These are phyloP conservation scores for Oceanodroma leucorhoa DNA, from an alignment of 2,797 vertebrate genomes.

Conservation along the genomic window DNA sequence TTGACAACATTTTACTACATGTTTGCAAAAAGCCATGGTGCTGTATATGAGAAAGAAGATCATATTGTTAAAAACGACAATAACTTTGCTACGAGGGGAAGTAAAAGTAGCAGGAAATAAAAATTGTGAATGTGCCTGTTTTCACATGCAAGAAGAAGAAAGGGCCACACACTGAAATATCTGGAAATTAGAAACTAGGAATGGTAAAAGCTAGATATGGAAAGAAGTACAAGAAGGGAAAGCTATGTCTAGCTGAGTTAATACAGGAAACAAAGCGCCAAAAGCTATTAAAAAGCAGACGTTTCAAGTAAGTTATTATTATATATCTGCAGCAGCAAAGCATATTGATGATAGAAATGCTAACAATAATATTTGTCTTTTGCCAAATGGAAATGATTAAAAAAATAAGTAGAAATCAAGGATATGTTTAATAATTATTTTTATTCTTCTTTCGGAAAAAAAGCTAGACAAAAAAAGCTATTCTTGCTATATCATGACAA, in stretches of 20 bases:
- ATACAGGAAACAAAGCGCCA: neutral
- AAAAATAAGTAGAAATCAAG: neutral
- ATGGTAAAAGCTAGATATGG: neutral
- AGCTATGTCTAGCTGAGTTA: neutral
- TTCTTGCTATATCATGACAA: neutral
- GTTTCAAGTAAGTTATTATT: constrained; percentile 1
- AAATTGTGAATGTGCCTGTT: neutral
- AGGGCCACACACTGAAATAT: neutral
- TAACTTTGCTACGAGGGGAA: neutral
- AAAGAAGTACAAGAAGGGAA: neutral
- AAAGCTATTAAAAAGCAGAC: neutral
- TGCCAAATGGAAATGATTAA: neutral
- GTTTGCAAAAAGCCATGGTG: neutral
- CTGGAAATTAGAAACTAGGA: neutral
- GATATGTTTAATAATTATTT: neutral
- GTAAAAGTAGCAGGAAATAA: neutral
- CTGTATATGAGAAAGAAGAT: neutral
- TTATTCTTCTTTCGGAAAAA: neutral
- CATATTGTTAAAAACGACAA: neutral
- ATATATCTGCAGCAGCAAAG: neutral
- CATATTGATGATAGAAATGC: neutral
- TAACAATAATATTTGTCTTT: neutral
- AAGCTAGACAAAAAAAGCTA: neutral
- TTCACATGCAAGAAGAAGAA: neutral
- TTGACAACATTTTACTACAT: neutral